These are phyloP conservation scores for Micrastur ruficollis DNA, from an alignment of 2,797 vertebrate genomes.

Conservation along the genomic window DNA sequence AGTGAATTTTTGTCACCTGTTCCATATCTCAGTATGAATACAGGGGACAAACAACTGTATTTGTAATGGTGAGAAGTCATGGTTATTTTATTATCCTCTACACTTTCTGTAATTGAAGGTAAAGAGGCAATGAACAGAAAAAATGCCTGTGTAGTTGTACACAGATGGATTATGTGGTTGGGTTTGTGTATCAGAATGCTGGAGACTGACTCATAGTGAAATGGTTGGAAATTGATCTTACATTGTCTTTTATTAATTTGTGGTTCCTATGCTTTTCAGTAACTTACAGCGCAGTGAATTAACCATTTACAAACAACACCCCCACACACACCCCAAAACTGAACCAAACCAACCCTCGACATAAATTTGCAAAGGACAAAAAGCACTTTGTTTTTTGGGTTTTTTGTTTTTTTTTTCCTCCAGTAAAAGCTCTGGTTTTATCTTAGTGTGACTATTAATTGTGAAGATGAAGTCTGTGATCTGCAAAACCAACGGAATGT, in stretches of 20 bases:
- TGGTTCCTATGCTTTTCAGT: neutral
- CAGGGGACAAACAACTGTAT: neutral
- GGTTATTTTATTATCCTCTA: neutral
- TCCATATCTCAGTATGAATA: neutral
- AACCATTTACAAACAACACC: neutral
- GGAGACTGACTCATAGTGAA: neutral
- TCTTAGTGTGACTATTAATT: neutral
- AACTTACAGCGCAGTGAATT: neutral
- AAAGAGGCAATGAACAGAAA: neutral
- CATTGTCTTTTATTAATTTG: neutral
- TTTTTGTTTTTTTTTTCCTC: neutral
- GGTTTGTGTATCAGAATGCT: neutral
- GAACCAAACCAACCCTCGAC: fast-evolving
- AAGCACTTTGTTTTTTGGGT: neutral
- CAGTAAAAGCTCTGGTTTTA: neutral
- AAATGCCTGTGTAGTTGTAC: neutral
- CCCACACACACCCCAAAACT: neutral
- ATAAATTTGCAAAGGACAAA: neutral
- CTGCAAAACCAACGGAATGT: neutral
- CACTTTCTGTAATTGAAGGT: neutral
- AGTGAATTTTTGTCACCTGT: neutral
- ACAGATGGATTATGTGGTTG: neutral
- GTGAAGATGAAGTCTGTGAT: neutral
- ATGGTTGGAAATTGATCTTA: neutral
- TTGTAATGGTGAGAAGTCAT: neutral